Base-by-base conservation (phyloP, 2,797 vertebrate species). In the Denticeps clupeoides region DNA sequence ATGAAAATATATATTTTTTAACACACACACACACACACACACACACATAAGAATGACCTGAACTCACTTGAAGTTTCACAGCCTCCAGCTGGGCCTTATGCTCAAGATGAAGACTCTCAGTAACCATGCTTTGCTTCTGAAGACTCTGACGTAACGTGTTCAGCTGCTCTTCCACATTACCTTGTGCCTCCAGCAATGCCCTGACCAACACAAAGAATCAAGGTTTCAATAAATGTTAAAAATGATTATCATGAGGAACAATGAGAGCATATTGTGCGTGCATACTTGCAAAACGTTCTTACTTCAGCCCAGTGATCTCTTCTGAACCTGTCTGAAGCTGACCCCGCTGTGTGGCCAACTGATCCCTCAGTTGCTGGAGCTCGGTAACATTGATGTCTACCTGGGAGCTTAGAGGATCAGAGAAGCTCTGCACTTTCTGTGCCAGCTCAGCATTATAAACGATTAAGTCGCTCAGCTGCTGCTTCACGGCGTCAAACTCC, bases 141-240 rank as follows among this genome's bases (percentile, higher is more conserved):
- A 72, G 49, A 45, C 18, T 63, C 15, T 55, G 41, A 51, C 28
- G 24, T 55, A 81, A 59, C 25, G 22, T 41, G 10, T 18, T 47
- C 13, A 71, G 56, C 55, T 70, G 63, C 24, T 78, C 59, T 66
- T 75, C 63, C 58, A 56, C 16, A 9, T 37, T 45, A 10, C 32
- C 49, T 67, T 63, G 63, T 0, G 7, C 45, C 42, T 65, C 49
- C 4, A 74, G 45, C 28, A 68, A 13, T 45, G 49, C 63, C 45
- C 80, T 79, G 71, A 45, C 64, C 66, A 27, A 67, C 32, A 70
- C n/a, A n/a, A n/a, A n/a, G n/a, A n/a, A n/a, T n/a, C n/a, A n/a
- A n/a, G n/a, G n/a, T n/a, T n/a, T n/a, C n/a, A n/a, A n/a, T n/a
- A n/a, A n/a, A n/a, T n/a, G n/a, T n/a, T n/a, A n/a, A n/a, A n/a